These are phyloP conservation scores for Crax fasciolata DNA, from an alignment of 2,797 vertebrate genomes.

Conservation along the genomic window DNA sequence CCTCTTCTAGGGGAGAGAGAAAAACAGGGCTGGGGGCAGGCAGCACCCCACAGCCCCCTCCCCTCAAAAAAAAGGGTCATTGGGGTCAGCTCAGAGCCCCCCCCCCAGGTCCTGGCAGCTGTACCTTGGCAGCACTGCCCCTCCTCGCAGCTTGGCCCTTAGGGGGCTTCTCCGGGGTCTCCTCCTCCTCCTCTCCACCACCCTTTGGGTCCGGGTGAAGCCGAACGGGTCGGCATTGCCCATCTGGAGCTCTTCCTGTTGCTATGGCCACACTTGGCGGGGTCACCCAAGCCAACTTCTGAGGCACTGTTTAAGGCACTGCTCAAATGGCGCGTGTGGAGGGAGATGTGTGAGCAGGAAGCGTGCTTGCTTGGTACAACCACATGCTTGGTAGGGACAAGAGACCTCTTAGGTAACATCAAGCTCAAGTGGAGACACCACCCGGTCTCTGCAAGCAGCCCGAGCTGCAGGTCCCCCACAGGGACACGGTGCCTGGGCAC, in stretches of 20 bases:
- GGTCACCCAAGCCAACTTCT: not conserved
- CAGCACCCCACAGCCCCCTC: not conserved
- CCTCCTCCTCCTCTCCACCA: no score
- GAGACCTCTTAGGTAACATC: constrained; percentile 25
- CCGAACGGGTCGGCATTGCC: not conserved
- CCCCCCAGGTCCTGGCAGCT: rapidly evolving
- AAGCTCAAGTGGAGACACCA: constrained; percentile 30
- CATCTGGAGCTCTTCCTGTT: not conserved
- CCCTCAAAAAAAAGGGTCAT: rapidly evolving
- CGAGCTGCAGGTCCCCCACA: not conserved
- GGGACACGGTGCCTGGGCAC: not conserved
- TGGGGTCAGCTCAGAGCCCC: not conserved
- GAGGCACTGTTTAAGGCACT: rapidly evolving
- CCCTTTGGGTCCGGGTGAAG: not conserved
- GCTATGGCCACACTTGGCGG: rapidly evolving
- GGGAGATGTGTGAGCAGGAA: not conserved
- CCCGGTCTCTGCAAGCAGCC: constrained; percentile 11
- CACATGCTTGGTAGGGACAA: not conserved
- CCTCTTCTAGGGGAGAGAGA: constrained; percentile 64
- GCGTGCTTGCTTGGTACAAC: not conserved
- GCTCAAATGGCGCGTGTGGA: rapidly evolving
- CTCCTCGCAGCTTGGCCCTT: no score
- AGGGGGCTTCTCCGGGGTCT: no score
- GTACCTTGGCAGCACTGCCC: no score
- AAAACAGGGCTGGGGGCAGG: no score